Conservation (phyloP, 2,888 invertebrate species). For the Horisme vitalbata region DNA sequence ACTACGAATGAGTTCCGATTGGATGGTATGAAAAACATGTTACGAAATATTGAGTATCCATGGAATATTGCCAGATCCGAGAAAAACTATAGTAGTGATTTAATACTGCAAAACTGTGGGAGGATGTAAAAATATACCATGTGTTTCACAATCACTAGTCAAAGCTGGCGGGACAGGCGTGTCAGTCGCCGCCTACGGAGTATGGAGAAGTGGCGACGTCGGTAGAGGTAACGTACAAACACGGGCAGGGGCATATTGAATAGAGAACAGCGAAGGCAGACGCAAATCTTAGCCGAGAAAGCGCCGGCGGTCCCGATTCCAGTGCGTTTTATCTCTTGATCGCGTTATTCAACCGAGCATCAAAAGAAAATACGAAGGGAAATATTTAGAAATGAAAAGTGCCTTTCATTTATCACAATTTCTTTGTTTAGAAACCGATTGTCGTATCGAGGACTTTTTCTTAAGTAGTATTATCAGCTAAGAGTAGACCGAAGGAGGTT, state of each 20-base stretch:
- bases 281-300: slow-evolving; percentile 56
- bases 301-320: slow-evolving; percentile 54
- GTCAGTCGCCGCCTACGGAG: slow-evolving; percentile 36
- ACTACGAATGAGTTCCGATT: slow-evolving; percentile 18
- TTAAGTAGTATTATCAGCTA: no score
- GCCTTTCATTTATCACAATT: slow-evolving; percentile 63
- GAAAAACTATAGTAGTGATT: slow-evolving; percentile 40
- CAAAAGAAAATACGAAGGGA: slow-evolving; percentile 71
- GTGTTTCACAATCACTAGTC: slow-evolving; percentile 34
- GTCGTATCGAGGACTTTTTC: slow-evolving; percentile 31
- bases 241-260: slow-evolving; percentile 50
- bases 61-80: slow-evolving; percentile 48
- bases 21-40: slow-evolving; percentile 28
- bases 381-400: slow-evolving; percentile 68
- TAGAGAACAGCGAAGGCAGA: slow-evolving; percentile 42
- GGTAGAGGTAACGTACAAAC: slow-evolving; percentile 42
- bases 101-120: slow-evolving; percentile 39
- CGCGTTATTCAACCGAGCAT: slow-evolving; percentile 76
- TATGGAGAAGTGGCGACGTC: slow-evolving; percentile 31
- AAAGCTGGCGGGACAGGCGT: slow-evolving; percentile 25
- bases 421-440: slow-evolving; percentile 56
- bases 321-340: slow-evolving; percentile 76
- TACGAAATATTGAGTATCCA: slow-evolving; percentile 38
- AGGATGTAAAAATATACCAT: slow-evolving; percentile 45
- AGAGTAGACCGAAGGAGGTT: no score